Percentiles rank a stretch among this genome's conserved stretches.
Conservation (phyloP, 2,113 vertebrate species). For the Anarrhichthys ocellatus region DNA sequence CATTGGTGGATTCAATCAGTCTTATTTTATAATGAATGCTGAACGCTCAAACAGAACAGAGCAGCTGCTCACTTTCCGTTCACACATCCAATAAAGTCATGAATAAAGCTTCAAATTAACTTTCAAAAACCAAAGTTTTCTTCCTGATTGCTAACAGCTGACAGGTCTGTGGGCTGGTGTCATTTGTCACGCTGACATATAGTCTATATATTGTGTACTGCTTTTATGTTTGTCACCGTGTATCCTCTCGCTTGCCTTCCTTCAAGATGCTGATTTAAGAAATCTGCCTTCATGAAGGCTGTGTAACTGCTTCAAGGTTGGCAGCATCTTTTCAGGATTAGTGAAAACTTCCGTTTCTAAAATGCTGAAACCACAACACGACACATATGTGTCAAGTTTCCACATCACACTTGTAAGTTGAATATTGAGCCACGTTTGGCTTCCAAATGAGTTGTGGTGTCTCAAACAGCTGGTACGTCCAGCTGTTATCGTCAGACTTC, state of each 20-base stretch:
- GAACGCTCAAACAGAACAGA: conserved; percentile 31
- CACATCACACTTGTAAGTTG: neutral
- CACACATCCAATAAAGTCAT: conserved; percentile 7
- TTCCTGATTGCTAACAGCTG: conserved; percentile 9
- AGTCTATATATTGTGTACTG: neutral
- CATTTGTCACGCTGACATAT: neutral
- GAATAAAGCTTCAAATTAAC: conserved; percentile 28
- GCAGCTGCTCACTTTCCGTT: conserved; percentile 35
- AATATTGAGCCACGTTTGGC: neutral
- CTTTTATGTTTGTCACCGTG: neutral
- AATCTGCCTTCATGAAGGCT: neutral
- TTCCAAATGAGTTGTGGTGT: too few relatives aligned
- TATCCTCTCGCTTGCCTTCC: neutral
- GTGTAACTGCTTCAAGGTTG: neutral
- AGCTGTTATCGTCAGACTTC: neutral
- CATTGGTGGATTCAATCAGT: conserved; percentile 36
- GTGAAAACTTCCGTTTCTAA: neutral
- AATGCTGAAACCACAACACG: neutral
- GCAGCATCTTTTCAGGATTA: neutral
- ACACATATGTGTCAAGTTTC: neutral
- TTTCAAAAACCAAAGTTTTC: conserved; percentile 1
- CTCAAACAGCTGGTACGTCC: too few relatives aligned
- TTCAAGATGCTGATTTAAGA: neutral
- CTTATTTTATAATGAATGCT: conserved; percentile 41
- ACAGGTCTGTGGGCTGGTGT: neutral